A percentile compares a stretch with the other conserved stretches of the same genome.
Evolutionary conservation across 2,888 invertebrate species (phyloP).

Genomic region (Notocelia uddmanniana): DNA sequence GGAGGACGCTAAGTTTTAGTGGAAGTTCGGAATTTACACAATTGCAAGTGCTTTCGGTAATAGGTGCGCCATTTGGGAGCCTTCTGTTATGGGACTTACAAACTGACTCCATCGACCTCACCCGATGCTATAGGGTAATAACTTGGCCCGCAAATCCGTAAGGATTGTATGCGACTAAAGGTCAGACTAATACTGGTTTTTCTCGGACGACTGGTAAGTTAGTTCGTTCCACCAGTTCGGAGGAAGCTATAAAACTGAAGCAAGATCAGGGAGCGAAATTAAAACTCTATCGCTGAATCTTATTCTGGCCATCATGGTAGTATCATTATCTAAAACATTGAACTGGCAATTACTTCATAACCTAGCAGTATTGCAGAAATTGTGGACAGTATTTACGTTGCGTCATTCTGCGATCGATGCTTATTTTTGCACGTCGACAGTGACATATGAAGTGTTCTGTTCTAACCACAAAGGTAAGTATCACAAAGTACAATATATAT

Average conservation of each 20-base stretch:
- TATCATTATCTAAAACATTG: too few relatives aligned
- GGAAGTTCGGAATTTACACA: background rate
- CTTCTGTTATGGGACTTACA: background rate
- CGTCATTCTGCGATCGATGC: too few relatives aligned
- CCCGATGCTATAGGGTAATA: background rate
- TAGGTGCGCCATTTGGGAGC: conserved; percentile 14
- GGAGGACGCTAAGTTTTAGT: conserved; percentile 2
- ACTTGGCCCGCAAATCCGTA: background rate
- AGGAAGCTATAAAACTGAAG: conserved; percentile 1
- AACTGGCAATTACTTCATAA: too few relatives aligned
- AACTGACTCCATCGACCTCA: background rate
- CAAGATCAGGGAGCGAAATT: background rate
- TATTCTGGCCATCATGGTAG: background rate
- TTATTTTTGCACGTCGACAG: too few relatives aligned
- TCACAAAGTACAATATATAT: too few relatives aligned
- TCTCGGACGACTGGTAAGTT: background rate
- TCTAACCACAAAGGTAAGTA: too few relatives aligned
- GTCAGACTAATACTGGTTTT: background rate
- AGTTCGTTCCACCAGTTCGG: background rate
- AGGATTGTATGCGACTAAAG: background rate
- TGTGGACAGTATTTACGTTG: too few relatives aligned
- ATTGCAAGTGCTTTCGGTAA: conserved; percentile 13
- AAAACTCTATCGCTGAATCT: background rate
- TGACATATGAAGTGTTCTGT: too few relatives aligned
- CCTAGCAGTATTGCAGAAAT: too few relatives aligned